phyloP scores from a whole-genome alignment of 2,888 invertebrate genomes.

The Eugnorisma glareosa region DNA sequence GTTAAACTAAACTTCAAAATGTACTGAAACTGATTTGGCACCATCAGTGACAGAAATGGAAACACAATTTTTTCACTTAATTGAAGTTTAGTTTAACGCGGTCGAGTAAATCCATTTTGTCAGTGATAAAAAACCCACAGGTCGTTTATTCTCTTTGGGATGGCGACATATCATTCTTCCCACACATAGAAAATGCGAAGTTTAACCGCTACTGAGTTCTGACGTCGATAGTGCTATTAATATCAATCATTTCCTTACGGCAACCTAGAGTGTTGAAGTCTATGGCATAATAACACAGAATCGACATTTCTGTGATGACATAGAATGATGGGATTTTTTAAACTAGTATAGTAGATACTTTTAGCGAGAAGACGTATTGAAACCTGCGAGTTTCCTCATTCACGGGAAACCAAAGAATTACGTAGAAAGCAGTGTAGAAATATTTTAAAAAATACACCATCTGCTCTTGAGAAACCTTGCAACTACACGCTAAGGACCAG shows the following conservation, averaged over 20 bases:
- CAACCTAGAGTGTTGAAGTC: constrained; percentile 27
- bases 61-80: not conserved
- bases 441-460: not conserved
- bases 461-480: not conserved
- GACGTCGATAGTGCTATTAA: constrained; percentile 58
- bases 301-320: constrained; percentile 10
- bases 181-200: constrained; percentile 61
- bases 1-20: not conserved
- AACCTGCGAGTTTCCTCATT: not conserved
- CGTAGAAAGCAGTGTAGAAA: not conserved
- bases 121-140: not conserved
- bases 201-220: constrained; percentile 39
- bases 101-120: not conserved
- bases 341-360: not conserved
- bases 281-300: constrained; percentile 24
- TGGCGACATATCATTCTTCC: constrained; percentile 50
- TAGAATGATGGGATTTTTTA: not conserved
- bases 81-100: not conserved
- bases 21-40: not conserved
- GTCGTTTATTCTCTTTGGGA: not conserved
- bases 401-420: not conserved
- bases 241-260: constrained; percentile 70
- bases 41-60: not conserved
- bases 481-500: not conserved
- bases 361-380: not conserved